Base-by-base conservation (phyloP, 23 tunicate species). In the Styela clava region DNA sequence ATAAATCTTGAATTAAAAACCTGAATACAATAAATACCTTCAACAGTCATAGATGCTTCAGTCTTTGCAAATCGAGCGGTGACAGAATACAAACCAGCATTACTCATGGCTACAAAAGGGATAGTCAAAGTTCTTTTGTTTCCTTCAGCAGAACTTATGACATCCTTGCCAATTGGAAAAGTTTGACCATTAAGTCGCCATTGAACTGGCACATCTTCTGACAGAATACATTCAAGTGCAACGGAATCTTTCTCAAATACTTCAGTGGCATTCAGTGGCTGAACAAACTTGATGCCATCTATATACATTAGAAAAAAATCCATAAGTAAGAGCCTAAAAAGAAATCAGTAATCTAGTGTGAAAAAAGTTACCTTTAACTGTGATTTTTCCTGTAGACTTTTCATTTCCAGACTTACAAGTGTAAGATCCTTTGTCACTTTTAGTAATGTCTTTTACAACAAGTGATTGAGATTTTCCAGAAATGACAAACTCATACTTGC, bases 341-440 rank as follows among this genome's bases (percentile, higher is more conserved):
- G 29, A 72, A 0, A 72, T 24, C 36, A 16, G 32, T 22, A 36
- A 72, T 31, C n/a, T n/a, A n/a, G n/a, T n/a, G n/a, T n/a, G n/a
- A n/a, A n/a, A n/a, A 72, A 19, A 37, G 28, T 76, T 56, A 76
- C 81, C 81, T 37, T 76, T 76, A 9, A 76, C 81, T 18, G 81
- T 37, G n/a, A 76, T 25, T 37, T 44, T 76, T 21, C 65, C 81
- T 37, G 51, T 37, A 9, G 81, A 32, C 21, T 37, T 76, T 0
- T 37, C 81, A 37, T 52, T 34, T 37, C 52, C 81, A 76, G 62
- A 76, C 36, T 76, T 76, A 69, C 81, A 76, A 16, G 64, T 32
- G 29, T 76, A 76, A 20, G 65, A 37, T 26, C 81, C 81, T 34
- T 1, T 37, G 32, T 76, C 81, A 25, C n/a, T 37, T 36, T 52